Percentiles rank a stretch among this genome's conserved stretches.
These are phyloP conservation scores for Blennius ocellaris DNA, from an alignment of 2,113 vertebrate genomes.

Conservation along the genomic window DNA sequence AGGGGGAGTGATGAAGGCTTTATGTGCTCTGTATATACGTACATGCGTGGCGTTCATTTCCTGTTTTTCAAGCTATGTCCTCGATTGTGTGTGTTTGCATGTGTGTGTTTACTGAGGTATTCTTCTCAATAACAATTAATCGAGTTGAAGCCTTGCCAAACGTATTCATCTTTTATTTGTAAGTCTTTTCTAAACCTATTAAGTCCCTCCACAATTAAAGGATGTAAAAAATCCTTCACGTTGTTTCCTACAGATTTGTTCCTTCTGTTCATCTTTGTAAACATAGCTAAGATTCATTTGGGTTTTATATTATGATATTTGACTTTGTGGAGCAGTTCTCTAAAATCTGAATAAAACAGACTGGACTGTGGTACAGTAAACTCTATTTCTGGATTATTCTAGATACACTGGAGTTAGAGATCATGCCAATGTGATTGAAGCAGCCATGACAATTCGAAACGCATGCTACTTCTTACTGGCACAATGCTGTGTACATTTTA, in stretches of 20 bases:
- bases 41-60: conserved; percentile 38
- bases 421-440: conserved; percentile 16
- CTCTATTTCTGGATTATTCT: conserved; percentile 1
- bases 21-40: conserved; percentile 18
- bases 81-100: conserved; percentile 13
- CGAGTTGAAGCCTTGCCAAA: not conserved
- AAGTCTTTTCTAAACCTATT: not conserved
- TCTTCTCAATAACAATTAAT: not conserved
- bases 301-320: not conserved
- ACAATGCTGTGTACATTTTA: not conserved
- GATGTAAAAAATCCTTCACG: not conserved
- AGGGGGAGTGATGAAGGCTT: conserved; percentile 24
- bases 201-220: not conserved
- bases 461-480: conserved; percentile 20
- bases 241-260: no score
- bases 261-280: not conserved
- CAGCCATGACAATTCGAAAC: conserved; percentile 1
- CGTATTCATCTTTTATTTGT: not conserved
- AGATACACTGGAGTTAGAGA: not conserved
- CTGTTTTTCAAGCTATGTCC: conserved; percentile 27
- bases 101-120: conserved; percentile 3
- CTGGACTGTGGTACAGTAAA: not conserved
- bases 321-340: not conserved
- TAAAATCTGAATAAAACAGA: not conserved
- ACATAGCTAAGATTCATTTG: not conserved